A percentile compares a stretch with the other conserved stretches of the same genome.
Conservation (phyloP, 2,797 vertebrate species). For the Novumbra hubbsi region DNA sequence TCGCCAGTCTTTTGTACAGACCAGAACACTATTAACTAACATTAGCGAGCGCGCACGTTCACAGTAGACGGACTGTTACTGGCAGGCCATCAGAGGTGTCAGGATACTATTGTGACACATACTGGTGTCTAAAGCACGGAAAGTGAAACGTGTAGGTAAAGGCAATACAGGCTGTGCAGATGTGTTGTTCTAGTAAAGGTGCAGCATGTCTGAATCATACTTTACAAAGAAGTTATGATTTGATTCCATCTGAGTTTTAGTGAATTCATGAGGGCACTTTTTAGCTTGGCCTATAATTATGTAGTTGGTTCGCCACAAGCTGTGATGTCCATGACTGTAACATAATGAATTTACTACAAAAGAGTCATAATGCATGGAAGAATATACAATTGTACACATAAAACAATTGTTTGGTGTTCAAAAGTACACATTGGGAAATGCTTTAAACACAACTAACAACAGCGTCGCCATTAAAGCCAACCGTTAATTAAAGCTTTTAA, state of each 20-base stretch:
- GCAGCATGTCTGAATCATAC: background rate
- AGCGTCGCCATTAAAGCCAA: background rate
- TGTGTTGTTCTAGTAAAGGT: background rate
- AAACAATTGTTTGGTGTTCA: background rate
- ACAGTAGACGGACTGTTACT: background rate
- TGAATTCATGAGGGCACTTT: background rate
- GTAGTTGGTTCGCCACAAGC: background rate
- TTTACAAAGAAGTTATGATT: background rate
- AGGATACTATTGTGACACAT: conserved; percentile 44
- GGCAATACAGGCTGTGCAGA: background rate
- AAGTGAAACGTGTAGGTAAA: background rate
- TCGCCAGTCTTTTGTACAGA: background rate
- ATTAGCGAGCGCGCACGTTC: background rate
- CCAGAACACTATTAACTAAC: background rate
- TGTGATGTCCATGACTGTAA: background rate
- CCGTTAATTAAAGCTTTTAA: background rate
- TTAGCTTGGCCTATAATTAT: background rate
- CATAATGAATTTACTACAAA: background rate
- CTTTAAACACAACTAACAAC: background rate
- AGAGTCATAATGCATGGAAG: background rate
- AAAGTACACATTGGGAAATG: background rate
- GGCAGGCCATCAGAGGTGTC: background rate
- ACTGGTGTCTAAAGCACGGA: conserved; percentile 12
- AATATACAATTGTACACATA: background rate
- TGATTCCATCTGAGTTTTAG: background rate